These are phyloP conservation scores for Melikaiella ostensackeni DNA, from an alignment of 2,888 invertebrate species.

Conservation along the genomic window DNA sequence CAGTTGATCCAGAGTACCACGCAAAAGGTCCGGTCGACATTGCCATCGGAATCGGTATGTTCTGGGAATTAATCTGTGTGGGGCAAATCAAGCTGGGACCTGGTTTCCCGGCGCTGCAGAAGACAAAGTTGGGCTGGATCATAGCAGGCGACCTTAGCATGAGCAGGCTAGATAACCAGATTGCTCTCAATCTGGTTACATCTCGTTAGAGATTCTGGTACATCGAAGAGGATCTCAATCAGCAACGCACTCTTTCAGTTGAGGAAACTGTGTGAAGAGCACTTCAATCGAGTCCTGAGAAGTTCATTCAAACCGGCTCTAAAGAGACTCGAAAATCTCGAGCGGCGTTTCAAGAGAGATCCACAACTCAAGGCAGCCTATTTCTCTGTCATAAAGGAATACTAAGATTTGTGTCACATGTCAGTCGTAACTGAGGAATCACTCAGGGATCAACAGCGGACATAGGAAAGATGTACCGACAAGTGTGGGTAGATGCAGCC, in stretches of 20 bases:
- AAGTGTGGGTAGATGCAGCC: background rate
- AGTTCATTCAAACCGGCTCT: conserved; percentile 3
- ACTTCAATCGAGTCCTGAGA: conserved; percentile 15
- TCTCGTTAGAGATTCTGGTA: conserved; percentile 53
- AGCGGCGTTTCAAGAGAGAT: conserved; percentile 24
- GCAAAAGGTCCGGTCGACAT: background rate
- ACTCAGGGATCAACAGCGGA: background rate
- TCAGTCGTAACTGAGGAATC: too few species aligned
- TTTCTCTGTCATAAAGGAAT: too few species aligned
- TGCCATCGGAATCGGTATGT: background rate
- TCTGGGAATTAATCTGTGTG: conserved; percentile 45
- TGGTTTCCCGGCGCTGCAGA: conserved; percentile 33
- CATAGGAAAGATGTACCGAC: conserved; percentile 17
- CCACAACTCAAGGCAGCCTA: background rate
- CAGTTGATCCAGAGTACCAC: conserved; percentile 4
- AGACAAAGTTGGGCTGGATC: conserved; percentile 53
- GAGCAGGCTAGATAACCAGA: background rate
- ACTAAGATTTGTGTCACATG: too few species aligned
- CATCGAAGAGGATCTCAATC: conserved; percentile 50
- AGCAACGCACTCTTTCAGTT: conserved; percentile 44
- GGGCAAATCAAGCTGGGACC: conserved; percentile 42
- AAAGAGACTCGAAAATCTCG: conserved; percentile 35
- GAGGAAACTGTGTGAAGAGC: conserved; percentile 41
- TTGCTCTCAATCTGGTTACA: too few species aligned
- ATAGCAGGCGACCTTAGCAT: conserved; percentile 39